Evolutionary conservation across 2,888 invertebrate species (phyloP).

Genomic region (Synanthedon andrenaeformis): DNA sequence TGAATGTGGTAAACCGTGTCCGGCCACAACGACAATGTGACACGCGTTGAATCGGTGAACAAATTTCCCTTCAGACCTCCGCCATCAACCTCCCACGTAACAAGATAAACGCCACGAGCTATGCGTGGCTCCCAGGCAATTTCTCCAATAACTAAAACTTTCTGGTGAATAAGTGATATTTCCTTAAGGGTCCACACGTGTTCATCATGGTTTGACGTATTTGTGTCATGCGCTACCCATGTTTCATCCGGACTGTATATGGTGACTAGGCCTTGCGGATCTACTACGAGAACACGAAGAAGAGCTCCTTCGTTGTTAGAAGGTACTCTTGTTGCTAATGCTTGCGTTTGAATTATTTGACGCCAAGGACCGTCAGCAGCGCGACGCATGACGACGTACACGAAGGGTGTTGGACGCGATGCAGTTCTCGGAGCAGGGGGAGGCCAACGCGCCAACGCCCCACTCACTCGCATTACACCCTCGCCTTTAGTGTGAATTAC

Average conservation of each 20-base stretch:
- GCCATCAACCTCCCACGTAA: conserved; percentile 87
- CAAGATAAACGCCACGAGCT: conserved; percentile 77
- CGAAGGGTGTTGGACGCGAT: conserved; percentile 71
- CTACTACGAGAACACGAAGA: conserved; percentile 77
- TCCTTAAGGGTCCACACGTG: conserved; percentile 75
- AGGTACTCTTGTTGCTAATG: conserved; percentile 74
- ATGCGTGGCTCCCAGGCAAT: conserved; percentile 79
- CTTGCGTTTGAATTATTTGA: conserved; percentile 76
- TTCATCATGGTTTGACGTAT: conserved; percentile 58
- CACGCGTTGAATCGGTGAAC: conserved; percentile 83
- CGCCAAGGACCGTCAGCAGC: conserved; percentile 74
- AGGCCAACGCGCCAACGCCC: conserved; percentile 75
- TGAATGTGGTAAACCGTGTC: conserved; percentile 85
- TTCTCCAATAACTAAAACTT: conserved; percentile 78
- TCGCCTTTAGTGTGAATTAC: conserved; percentile 79
- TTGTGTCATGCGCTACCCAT: conserved; percentile 68
- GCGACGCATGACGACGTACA: conserved; percentile 79
- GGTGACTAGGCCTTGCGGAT: conserved; percentile 77
- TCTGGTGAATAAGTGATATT: conserved; percentile 79
- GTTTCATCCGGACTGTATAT: conserved; percentile 77
- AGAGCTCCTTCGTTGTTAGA: conserved; percentile 74
- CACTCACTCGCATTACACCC: conserved; percentile 74
- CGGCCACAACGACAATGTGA: conserved; percentile 83
- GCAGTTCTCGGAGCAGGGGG: conserved; percentile 70
- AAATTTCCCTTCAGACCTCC: conserved; percentile 85